A percentile compares a stretch with the other conserved stretches of the same genome.
Conservation (phyloP, 1,140 invertebrate species). For the Eubasilissa regina region DNA sequence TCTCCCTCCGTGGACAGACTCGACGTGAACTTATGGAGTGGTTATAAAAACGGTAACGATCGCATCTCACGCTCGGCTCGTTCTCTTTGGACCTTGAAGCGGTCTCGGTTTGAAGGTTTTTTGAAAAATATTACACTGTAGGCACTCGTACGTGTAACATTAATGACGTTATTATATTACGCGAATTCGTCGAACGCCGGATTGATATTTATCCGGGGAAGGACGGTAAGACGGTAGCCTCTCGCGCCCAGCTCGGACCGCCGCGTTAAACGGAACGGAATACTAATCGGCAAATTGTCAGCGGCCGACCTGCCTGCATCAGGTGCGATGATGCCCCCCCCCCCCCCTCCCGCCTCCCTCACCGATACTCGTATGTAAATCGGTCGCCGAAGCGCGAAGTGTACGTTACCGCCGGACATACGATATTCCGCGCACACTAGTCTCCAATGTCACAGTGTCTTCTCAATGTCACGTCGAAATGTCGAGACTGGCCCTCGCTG, state of each 20-base stretch:
- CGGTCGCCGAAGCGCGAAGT: conserved; percentile 28
- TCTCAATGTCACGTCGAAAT: conserved; percentile 39
- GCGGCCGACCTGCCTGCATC: neutral
- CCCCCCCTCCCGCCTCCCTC: neutral
- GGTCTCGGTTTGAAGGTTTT: conserved; percentile 39
- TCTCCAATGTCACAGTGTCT: conserved; percentile 41
- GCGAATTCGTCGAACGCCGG: too few species aligned
- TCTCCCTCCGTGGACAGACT: neutral
- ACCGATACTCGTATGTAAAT: conserved; percentile 2
- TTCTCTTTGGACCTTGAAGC: conserved; percentile 43
- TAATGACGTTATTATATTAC: neutral
- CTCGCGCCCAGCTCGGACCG: too few species aligned
- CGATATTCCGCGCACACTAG: conserved; percentile 44
- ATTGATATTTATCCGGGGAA: too few species aligned
- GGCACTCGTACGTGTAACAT: neutral
- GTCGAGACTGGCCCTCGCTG: conserved; percentile 16
- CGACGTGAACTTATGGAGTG: conserved; percentile 13
- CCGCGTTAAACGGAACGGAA: too few species aligned
- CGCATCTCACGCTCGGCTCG: conserved; percentile 35
- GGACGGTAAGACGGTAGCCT: too few species aligned
- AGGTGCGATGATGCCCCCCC: neutral
- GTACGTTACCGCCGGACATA: conserved; percentile 40
- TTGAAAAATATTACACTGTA: neutral
- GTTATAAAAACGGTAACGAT: conserved; percentile 35
- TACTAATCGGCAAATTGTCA: neutral